Evolutionary conservation across 1,140 invertebrate species (phyloP).

Genomic region (Lordiphosa collinella): DNA sequence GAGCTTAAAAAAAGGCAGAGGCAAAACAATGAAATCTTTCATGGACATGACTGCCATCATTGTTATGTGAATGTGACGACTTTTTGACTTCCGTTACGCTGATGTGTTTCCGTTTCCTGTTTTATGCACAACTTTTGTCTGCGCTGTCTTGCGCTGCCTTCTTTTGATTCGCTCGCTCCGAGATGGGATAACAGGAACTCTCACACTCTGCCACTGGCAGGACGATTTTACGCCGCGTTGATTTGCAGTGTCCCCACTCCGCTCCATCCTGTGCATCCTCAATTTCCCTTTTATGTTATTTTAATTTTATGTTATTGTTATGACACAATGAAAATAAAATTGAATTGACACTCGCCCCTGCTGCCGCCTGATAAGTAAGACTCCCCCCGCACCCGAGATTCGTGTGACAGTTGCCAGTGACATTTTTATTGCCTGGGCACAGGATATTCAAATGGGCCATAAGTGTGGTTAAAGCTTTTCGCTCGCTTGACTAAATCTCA

Average conservation of each 20-base stretch:
- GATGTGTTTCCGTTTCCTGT: conserved; percentile 79
- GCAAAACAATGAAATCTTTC: conserved; percentile 39
- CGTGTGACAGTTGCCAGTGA: conserved; percentile 64
- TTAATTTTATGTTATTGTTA: conserved; percentile 80
- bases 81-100: conserved; percentile 79
- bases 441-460: conserved; percentile 77
- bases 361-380: conserved; percentile 20
- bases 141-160: conserved; percentile 13
- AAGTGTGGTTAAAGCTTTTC: conserved; percentile 73
- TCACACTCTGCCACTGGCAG: conserved; percentile 14
- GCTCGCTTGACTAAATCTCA: conserved; percentile 65
- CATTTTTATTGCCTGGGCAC: conserved; percentile 75
- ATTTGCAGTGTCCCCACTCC: conserved; percentile 40
- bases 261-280: conserved; percentile 47
- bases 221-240: conserved; percentile 77
- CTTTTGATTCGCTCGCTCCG: conserved; percentile 19
- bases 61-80: conserved; percentile 79
- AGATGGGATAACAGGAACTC: conserved; percentile 45
- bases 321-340: conserved; percentile 80
- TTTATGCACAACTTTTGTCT: conserved; percentile 65
- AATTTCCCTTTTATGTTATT: conserved; percentile 80
- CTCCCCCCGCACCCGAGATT: conserved; percentile 12
- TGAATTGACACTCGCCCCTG: conserved; percentile 71
- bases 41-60: conserved; percentile 59
- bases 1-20: conserved; percentile 28